Percentiles rank a stretch among this genome's conserved stretches.
phyloP scores from a whole-genome alignment of 92 coral and sea anemone genomes.

The Montipora capitata region DNA sequence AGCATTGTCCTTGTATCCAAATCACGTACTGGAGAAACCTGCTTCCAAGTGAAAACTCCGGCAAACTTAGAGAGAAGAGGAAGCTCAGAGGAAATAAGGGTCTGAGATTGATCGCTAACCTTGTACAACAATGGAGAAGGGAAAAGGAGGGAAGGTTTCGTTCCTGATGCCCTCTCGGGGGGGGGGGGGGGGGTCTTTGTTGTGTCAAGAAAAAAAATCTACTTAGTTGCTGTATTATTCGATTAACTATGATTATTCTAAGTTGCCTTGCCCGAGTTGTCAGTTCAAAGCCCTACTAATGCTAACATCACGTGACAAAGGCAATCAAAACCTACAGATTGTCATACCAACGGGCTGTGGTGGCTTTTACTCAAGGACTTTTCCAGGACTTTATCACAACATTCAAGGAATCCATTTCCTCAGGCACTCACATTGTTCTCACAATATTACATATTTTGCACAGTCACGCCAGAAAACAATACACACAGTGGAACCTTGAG shows the following conservation, averaged over 20 bases:
- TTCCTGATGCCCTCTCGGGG: too few relatives aligned
- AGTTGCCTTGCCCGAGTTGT: too few relatives aligned
- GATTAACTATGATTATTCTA: too few relatives aligned
- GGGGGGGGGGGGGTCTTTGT: too few relatives aligned
- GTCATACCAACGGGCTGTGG: too few relatives aligned
- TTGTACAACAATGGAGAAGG: too few relatives aligned
- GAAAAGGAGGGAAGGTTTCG: too few relatives aligned
- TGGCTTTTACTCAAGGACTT: neutral
- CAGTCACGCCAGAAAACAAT: constrained; percentile 7
- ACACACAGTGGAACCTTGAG: neutral
- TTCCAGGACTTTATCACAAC: neutral
- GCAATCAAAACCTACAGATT: too few relatives aligned
- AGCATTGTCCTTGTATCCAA: constrained; percentile 44
- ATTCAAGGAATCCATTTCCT: neutral
- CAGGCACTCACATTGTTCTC: neutral
- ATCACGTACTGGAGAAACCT: constrained; percentile 51
- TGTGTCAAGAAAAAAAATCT: too few relatives aligned
- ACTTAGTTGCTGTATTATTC: too few relatives aligned
- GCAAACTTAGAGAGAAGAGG: neutral
- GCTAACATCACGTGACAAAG: too few relatives aligned
- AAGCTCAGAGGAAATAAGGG: neutral
- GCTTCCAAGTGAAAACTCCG: constrained; percentile 47
- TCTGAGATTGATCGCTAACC: neutral
- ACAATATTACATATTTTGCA: neutral
- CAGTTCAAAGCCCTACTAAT: too few relatives aligned